Percentiles rank a stretch among this genome's conserved stretches.
These are phyloP conservation scores for Paelopatides confundens DNA, from an alignment of 53 echinoderm and acorn worm species.

Conservation along the genomic window DNA sequence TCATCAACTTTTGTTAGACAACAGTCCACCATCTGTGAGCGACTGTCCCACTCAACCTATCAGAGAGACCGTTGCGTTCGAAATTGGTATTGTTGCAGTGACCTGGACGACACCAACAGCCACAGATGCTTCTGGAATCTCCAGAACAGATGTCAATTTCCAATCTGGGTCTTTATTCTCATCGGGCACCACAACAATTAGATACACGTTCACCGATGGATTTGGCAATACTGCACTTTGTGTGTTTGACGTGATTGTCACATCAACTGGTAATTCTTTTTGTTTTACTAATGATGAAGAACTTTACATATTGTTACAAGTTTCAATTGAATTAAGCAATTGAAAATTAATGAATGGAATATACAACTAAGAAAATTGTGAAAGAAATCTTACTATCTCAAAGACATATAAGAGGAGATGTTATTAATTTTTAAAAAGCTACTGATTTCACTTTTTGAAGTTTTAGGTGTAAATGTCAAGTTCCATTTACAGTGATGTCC, in stretches of 20 bases:
- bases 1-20: neutral
- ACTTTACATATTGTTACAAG: too few relatives aligned
- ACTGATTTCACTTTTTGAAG: too few relatives aligned
- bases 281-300: neutral
- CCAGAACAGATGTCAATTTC: neutral
- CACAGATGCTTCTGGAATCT: constrained; percentile 13
- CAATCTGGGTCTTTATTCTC: constrained; percentile 26
- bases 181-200: neutral
- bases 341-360: too few relatives aligned
- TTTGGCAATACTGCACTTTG: neutral
- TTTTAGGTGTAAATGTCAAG: too few relatives aligned
- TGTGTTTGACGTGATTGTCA: constrained; percentile 6
- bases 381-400: too few relatives aligned
- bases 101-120: constrained; percentile 18
- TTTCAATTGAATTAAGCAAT: too few relatives aligned
- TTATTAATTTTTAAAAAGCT: too few relatives aligned
- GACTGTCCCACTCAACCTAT: constrained; percentile 23
- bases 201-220: constrained; percentile 17
- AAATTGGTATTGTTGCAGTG: neutral
- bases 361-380: too few relatives aligned
- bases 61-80: neutral
- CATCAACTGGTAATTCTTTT: neutral
- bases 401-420: too few relatives aligned
- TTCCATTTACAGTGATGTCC: too few relatives aligned
- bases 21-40: neutral